Base-by-base conservation (phyloP, 2,113 vertebrate species). In the Numenius arquata region DNA sequence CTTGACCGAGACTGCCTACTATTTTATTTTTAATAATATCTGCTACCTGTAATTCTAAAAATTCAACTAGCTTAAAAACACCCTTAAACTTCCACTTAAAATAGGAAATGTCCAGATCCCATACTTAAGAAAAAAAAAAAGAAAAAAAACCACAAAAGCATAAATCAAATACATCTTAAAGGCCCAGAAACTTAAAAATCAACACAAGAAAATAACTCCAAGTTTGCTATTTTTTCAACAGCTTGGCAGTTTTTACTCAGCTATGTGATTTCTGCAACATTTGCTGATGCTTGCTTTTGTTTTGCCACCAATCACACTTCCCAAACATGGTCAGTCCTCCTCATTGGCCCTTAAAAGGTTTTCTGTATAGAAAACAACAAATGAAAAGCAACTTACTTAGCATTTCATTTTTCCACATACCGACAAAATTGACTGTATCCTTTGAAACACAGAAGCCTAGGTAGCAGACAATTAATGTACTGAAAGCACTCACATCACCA, bases 221-320 rank as follows among this genome's bases (percentile, higher is more conserved):
- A 58, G 11, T 13, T 32, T 21, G 0, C 7, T 88, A 21, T 34
- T 86, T 61, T 80, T 82, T 79, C 13, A 88, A 48, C 3, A 65
- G 29, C 29, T 71, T 74, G 27, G 15, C 73, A 36, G 17, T 17
- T 88, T 77, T 58, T n/a, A 88, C 22, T 72, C 30, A 73, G 36
- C 11, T 30, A 21, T 5, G 5, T 52, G 32, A 66, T 50, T 96
- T 81, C 73, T 70, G 7, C 41, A 74, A 16, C 4, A 2, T 58
- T 84, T 34, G 53, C 38, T 1, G 3, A 68, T 36, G 53, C 75
- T 73, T 63, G 13, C 25, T 72, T 84, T 91, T 72, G n/a, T 89
- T 85, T 79, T 61, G 30, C 27, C 7, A 48, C 41, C 0, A 0
- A 25, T 68, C 30, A 72, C 7, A 25, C 16, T 32, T 30, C 11